These are phyloP conservation scores for Anguilla obscura DNA, from an alignment of 2,797 vertebrate species.

Conservation along the genomic window DNA sequence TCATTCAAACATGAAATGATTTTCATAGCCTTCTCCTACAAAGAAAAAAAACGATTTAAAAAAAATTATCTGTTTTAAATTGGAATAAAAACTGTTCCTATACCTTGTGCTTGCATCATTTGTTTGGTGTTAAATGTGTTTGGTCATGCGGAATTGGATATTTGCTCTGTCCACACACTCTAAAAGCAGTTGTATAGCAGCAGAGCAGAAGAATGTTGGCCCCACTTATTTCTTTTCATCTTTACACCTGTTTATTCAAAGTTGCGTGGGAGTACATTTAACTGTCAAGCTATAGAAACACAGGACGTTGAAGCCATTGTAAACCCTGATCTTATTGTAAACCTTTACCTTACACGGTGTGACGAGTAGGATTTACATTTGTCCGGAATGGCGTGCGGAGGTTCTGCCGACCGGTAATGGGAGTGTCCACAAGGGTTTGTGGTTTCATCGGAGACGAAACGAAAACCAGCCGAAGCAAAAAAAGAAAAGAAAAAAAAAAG, in stretches of 20 bases:
- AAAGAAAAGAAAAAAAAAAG: too few relatives aligned
- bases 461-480: too few relatives aligned
- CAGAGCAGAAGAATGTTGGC: neutral
- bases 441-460: neutral
- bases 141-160: neutral
- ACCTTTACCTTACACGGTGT: neutral
- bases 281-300: neutral
- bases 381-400: neutral
- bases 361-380: neutral
- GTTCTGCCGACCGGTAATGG: neutral
- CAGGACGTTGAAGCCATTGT: neutral
- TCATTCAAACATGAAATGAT: constrained; percentile 88
- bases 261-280: neutral
- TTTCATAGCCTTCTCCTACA: constrained; percentile 98
- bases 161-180: neutral
- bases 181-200: neutral
- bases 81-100: constrained; percentile 96
- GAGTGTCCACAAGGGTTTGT: neutral
- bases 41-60: constrained; percentile 56
- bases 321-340: neutral
- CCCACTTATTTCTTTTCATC: neutral
- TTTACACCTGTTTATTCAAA: neutral
- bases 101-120: constrained; percentile 59
- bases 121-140: neutral
- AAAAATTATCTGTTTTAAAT: constrained; percentile 86